phyloP scores from a whole-genome alignment of 2,888 invertebrate genomes.

The Conchocele bisecta region DNA sequence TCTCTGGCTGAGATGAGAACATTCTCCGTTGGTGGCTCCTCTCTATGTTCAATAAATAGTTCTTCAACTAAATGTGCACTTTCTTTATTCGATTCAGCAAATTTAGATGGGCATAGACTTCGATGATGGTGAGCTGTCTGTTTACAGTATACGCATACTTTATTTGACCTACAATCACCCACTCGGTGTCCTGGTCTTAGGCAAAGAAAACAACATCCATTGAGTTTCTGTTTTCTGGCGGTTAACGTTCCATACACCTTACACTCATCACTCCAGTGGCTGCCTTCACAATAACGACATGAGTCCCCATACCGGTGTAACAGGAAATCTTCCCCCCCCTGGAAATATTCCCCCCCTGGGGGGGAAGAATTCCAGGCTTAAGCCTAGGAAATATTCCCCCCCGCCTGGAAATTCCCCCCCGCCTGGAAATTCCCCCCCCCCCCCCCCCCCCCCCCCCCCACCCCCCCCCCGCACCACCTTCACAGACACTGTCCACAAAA shows the following conservation, averaged over 20 bases:
- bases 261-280: slow-evolving; percentile 16
- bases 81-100: neutral
- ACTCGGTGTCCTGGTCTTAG: neutral
- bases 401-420: no score
- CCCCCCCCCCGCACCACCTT: no score
- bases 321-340: no score
- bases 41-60: neutral
- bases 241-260: neutral
- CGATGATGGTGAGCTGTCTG: neutral
- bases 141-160: neutral
- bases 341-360: no score
- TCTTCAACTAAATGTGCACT: neutral
- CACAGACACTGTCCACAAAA: no score
- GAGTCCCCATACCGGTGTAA: no score
- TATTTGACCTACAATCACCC: neutral
- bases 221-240: neutral
- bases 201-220: slow-evolving; percentile 6
- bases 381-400: no score
- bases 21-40: slow-evolving; percentile 3
- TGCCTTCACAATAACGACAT: slow-evolving; percentile 3
- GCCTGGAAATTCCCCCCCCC: no score
- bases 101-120: neutral
- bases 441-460: no score
- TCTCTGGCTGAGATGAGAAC: slow-evolving; percentile 26
- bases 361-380: no score